Evolutionary conservation across 2,888 invertebrate species (phyloP), one percentile per base, ranked within the genome.

Genomic region (Napeogenes sylphis): DNA sequence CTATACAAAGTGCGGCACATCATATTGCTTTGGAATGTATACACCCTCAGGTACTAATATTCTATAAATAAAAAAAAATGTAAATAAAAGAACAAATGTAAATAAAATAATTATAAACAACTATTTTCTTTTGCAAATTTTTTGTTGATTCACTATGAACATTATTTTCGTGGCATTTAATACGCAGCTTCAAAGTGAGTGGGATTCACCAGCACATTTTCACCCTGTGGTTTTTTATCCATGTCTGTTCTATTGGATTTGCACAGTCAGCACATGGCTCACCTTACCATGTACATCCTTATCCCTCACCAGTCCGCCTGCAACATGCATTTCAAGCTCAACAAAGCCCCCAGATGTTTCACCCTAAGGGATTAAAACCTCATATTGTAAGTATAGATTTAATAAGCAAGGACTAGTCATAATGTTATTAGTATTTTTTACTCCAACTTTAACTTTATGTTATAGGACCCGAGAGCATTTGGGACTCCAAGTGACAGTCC

Each of bases 251-350:
- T 70, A 71, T 78, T 76, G 81, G 84, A 80, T 77, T 21, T 71
- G 71, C 77, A 77, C 85, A 92, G 92, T 84, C 91, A 61, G 71
- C 83, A 80, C 93, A 93, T 83, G 93, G 94, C 75, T 94, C 94
- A 74, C 94, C 94, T 67, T 94, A 94, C 83, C 94, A 94, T 85
- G 94, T 95, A 73, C 94, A 95, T 87, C 94, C 95, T 71, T 93
- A 92, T 78, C 92, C 93, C 64, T 91, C 92, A 68, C 91, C 91
- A 46, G 85, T 90, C 72, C 91, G 93, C 65, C 92, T 93, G 62
- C 93, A 92, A 84, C 93, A 92, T 84, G 93, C 93, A 67, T 93
- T 93, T 86, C 92, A 93, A 85, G 69, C 71, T 59, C 87, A 85
- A 74, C 83, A 81, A 74, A 87, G 90, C 83, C 85, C 92, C 74